These are phyloP conservation scores for Paedocypris sp. DNA, from an alignment of 2,113 vertebrate genomes.

Conservation along the genomic window DNA sequence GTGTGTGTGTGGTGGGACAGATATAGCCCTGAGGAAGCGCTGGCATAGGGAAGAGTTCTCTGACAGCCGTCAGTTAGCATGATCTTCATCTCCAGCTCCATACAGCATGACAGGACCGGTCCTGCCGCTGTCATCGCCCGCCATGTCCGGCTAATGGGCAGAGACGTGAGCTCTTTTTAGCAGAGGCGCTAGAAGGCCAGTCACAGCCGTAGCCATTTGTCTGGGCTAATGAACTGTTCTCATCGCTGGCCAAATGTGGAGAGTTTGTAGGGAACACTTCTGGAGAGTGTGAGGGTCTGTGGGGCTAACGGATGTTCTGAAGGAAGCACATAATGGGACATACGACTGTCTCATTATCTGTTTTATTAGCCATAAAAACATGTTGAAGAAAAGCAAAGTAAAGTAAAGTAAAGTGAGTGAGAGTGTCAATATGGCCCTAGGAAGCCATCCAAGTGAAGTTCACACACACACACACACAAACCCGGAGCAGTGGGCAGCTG, in stretches of 20 bases:
- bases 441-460: too few relatives aligned
- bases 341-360: too few relatives aligned
- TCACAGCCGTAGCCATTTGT: conserved; percentile 16
- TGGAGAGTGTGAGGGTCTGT: not conserved
- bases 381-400: too few relatives aligned
- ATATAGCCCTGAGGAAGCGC: conserved; percentile 46
- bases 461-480: too few relatives aligned
- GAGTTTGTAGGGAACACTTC: not conserved
- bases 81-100: conserved; percentile 40
- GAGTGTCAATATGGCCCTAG: too few relatives aligned
- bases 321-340: too few relatives aligned
- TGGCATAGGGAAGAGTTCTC: conserved; percentile 14
- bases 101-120: conserved; percentile 37
- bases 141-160: conserved; percentile 46
- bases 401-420: too few relatives aligned
- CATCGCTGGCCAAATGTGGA: not conserved
- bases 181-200: not conserved
- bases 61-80: conserved; percentile 58
- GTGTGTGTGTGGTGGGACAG: conserved; percentile 30
- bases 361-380: too few relatives aligned
- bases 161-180: conserved; percentile 31
- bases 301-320: not conserved
- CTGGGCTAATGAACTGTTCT: conserved; percentile 16
- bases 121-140: conserved; percentile 43
- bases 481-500: too few relatives aligned